phyloP scores from a whole-genome alignment of 2,113 vertebrate species.

The Paramormyrops kingsleyae region DNA sequence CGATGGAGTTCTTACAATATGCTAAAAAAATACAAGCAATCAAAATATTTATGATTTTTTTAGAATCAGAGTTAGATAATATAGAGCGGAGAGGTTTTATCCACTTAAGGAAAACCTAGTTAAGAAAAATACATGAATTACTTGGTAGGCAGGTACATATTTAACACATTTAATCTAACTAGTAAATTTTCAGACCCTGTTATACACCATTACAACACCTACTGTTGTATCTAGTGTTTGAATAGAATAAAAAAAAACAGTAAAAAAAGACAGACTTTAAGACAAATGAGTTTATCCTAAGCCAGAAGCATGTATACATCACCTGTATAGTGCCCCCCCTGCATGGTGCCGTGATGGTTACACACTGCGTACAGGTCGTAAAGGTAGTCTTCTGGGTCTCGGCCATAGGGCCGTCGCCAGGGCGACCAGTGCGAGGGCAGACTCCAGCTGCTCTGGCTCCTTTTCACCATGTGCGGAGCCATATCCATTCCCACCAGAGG shows the following conservation, averaged over 20 bases:
- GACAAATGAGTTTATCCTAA: background rate
- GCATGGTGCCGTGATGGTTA: slow-evolving; percentile 97
- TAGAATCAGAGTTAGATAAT: background rate
- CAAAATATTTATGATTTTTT: background rate
- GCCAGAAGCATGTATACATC: background rate
- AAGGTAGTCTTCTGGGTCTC: slow-evolving; percentile 89
- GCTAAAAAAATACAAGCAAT: slow-evolving; percentile 53
- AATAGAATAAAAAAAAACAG: background rate
- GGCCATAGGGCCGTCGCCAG: slow-evolving; percentile 85
- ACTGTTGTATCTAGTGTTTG: background rate
- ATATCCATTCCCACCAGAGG: slow-evolving; percentile 87
- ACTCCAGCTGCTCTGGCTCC: slow-evolving; percentile 95
- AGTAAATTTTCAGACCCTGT: background rate
- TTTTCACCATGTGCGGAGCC: slow-evolving; percentile 92
- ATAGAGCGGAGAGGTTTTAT: background rate
- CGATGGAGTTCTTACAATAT: slow-evolving; percentile 94
- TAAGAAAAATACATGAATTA: background rate
- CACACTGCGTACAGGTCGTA: slow-evolving; percentile 96
- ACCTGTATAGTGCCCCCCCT: slow-evolving; percentile 96
- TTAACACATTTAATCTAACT: background rate
- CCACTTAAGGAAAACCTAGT: background rate
- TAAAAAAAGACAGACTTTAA: background rate
- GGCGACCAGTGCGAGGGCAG: slow-evolving; percentile 90
- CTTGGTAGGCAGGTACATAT: background rate
- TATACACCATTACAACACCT: background rate